Evolutionary conservation across 2,113 vertebrate genomes (phyloP).

Genomic region (Ochotona princeps): DNA sequence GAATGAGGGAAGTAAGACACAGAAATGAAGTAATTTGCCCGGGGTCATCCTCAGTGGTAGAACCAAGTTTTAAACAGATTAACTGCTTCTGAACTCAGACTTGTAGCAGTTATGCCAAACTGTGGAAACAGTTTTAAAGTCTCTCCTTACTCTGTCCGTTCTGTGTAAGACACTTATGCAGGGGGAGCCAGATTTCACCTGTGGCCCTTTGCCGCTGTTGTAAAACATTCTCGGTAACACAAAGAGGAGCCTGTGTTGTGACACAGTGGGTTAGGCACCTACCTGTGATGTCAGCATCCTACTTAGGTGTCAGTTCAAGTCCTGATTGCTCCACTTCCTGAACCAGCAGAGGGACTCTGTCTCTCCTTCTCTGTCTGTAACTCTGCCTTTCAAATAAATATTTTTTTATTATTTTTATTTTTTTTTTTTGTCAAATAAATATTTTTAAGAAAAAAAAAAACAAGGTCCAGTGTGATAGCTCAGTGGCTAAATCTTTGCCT

Average conservation of each 20-base stretch:
- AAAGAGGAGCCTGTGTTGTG: not conserved
- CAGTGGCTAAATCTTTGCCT: too few relatives aligned
- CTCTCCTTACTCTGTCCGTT: not conserved
- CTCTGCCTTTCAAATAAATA: too few relatives aligned
- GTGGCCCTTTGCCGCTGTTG: not conserved
- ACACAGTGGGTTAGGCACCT: too few relatives aligned
- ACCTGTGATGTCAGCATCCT: too few relatives aligned
- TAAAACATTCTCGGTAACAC: constrained; percentile 40
- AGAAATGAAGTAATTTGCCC: not conserved
- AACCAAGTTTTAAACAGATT: not conserved
- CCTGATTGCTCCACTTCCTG: too few relatives aligned
- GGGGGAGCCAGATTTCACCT: not conserved
- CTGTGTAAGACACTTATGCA: not conserved
- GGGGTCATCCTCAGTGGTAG: not conserved
- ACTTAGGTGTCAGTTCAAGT: too few relatives aligned
- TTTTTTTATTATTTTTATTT: too few relatives aligned
- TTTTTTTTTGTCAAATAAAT: too few relatives aligned
- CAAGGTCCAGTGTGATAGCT: too few relatives aligned
- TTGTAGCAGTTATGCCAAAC: not conserved
- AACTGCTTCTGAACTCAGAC: not conserved
- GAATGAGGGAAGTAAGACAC: not conserved
- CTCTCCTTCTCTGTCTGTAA: too few relatives aligned
- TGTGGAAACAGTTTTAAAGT: not conserved
- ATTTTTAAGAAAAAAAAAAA: too few relatives aligned
- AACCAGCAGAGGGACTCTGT: too few relatives aligned